phyloP scores from a whole-genome alignment of 2,888 invertebrate species.

The Lasioglossum vierecki region DNA sequence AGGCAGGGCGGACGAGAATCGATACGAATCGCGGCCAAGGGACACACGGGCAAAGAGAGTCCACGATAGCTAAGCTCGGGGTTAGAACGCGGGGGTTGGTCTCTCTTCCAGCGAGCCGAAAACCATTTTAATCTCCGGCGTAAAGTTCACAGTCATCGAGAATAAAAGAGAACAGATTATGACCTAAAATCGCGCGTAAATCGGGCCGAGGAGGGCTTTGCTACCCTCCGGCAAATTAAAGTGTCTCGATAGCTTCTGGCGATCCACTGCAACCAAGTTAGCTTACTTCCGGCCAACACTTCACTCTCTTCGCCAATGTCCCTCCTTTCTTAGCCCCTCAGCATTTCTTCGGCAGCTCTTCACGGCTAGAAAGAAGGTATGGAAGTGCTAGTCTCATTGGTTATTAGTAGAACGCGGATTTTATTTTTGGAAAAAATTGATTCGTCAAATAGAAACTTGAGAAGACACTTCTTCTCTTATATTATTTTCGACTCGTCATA shows the following conservation, averaged over 20 bases:
- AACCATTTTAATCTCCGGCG: constrained; percentile 47
- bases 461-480: too few relatives aligned
- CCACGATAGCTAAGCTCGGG: not conserved
- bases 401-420: too few relatives aligned
- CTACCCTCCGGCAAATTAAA: constrained; percentile 59
- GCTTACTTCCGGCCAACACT: constrained; percentile 11
- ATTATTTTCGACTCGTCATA: too few relatives aligned
- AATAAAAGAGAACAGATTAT: constrained; percentile 51
- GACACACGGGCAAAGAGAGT: not conserved
- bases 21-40: not conserved
- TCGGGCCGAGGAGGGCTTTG: constrained; percentile 26
- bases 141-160: constrained; percentile 51
- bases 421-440: too few relatives aligned
- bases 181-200: constrained; percentile 43
- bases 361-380: not conserved
- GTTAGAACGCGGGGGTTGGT: not conserved
- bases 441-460: too few relatives aligned
- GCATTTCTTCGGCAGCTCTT: not conserved
- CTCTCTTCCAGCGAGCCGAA: not conserved
- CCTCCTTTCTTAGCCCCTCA: not conserved
- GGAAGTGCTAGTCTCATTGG: too few relatives aligned
- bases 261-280: constrained; percentile 43
- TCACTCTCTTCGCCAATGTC: constrained; percentile 13
- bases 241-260: constrained; percentile 45
- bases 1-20: not conserved